Evolutionary conservation across 2,888 invertebrate species (phyloP).

Genomic region (Euproctis similis): DNA sequence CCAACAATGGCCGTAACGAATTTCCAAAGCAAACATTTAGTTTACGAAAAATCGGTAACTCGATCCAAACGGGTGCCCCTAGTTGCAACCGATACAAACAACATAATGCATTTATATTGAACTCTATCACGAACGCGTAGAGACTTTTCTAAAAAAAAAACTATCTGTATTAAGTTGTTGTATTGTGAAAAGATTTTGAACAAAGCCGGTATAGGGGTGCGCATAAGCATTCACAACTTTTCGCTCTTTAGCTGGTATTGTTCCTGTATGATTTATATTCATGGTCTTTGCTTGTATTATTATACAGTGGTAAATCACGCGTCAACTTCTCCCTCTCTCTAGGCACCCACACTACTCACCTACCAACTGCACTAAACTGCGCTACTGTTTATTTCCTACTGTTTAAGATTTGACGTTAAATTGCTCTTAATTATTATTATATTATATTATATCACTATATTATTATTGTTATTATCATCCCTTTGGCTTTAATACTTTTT

Average conservation of each 20-base stretch:
- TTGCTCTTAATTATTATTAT: conserved; percentile 5
- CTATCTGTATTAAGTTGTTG: conserved; percentile 17
- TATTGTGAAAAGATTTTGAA: conserved; percentile 39
- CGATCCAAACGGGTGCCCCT: conserved; percentile 64
- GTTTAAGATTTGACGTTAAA: conserved; percentile 16
- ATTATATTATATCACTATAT: not conserved
- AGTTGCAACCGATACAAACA: conserved; percentile 20
- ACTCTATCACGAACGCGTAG: conserved; percentile 16
- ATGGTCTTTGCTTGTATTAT: conserved; percentile 65
- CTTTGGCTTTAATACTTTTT: no score
- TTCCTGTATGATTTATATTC: conserved; percentile 75
- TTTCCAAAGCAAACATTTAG: conserved; percentile 71
- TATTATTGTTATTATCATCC: not conserved
- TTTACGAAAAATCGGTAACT: conserved; percentile 60
- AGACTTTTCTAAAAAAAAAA: no score
- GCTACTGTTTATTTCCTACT: conserved; percentile 24
- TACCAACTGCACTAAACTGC: conserved; percentile 23
- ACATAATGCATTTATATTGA: conserved; percentile 5
- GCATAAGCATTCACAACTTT: conserved; percentile 67
- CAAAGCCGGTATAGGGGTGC: conserved; percentile 61
- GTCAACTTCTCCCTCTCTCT: conserved; percentile 43
- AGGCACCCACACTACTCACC: no score
- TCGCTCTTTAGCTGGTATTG: conserved; percentile 71
- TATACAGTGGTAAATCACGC: conserved; percentile 62
- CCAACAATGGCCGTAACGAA: conserved; percentile 68